A percentile compares a stretch with the other conserved stretches of the same genome.
phyloP scores from a whole-genome alignment of 2,888 invertebrate species.

The Brenthis ino region DNA sequence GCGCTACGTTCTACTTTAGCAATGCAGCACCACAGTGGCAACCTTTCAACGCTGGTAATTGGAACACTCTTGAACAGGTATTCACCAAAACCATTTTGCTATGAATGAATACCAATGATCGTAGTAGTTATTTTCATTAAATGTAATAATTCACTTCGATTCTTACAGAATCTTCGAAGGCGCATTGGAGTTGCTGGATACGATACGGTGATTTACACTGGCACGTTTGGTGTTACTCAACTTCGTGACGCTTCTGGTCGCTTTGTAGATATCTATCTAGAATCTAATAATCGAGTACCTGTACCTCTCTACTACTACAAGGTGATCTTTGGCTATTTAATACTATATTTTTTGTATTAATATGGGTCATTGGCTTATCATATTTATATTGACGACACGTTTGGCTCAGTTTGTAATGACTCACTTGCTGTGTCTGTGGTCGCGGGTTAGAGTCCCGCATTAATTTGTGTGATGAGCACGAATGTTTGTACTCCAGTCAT shows the following conservation, averaged over 20 bases:
- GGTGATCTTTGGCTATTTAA: slow-evolving; percentile 47
- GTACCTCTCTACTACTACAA: slow-evolving; percentile 72
- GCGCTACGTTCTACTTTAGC: slow-evolving; percentile 80
- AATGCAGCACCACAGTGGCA: slow-evolving; percentile 85
- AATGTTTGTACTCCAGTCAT: too few relatives aligned
- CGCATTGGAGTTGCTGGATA: slow-evolving; percentile 58
- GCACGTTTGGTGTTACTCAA: slow-evolving; percentile 81
- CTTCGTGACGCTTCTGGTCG: slow-evolving; percentile 69
- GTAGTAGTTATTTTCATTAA: not conserved
- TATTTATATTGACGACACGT: too few relatives aligned
- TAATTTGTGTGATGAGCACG: too few relatives aligned
- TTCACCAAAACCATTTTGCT: slow-evolving; percentile 5
- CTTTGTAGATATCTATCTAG: slow-evolving; percentile 68
- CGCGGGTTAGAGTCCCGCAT: too few relatives aligned
- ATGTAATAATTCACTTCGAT: not conserved
- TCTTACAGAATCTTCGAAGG: slow-evolving; percentile 41
- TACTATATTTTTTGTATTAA: not conserved
- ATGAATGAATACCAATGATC: too few relatives aligned
- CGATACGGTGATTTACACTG: slow-evolving; percentile 80
- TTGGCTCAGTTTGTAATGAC: too few relatives aligned
- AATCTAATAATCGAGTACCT: slow-evolving; percentile 63
- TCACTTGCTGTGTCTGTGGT: too few relatives aligned
- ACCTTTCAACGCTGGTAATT: slow-evolving; percentile 76
- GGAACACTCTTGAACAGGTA: slow-evolving; percentile 66
- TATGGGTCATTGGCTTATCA: not conserved